Base-by-base conservation (phyloP, 2,113 vertebrate species). In the Chamaetylas fuelleborni region DNA sequence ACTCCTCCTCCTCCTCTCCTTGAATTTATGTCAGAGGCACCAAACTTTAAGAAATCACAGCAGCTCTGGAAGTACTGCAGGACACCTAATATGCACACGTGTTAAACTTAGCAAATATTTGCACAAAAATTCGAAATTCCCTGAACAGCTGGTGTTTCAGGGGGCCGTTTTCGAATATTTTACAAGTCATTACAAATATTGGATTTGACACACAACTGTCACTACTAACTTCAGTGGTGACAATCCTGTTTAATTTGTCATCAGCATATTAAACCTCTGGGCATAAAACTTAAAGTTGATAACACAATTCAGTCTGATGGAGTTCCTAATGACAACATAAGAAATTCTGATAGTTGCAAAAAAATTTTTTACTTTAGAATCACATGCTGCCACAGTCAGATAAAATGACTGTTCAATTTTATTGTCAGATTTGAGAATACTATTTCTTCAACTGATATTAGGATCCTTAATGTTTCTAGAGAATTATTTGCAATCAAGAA, bases 41-140 rank as follows among this genome's bases (percentile, higher is more conserved):
- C 72, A 69, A 51, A 77, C 40, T 64, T 10, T 5, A 56, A 61
- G 62, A 18, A 50, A 83, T 8, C 19, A 38, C 18, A 60, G 31
- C 29, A 47, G 33, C 48, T 77, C 4, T 42, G 12, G 51, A 79
- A 71, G 33, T 22, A 53, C 14, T 15, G 26, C 19, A 66, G 29
- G 10, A 58, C 4, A 13, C 24, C 17, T 56, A 51, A 47, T 11
- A 47, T 1, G 1, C 29, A 38, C 3, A 26, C 0, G 0, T 2
- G 8, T 13, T 42, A 78, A 53, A 65, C 61, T 74, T 18, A 43
- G 38, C 20, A 62, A 81, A n/a, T 4, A 81, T 34, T 8, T 54
- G 8, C 62, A 58, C 8, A 34, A 13, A 53, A n/a, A 50, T 33
- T 70, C 20, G 12, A 81, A 85, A 78, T 70, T 28, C 9, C 29